Evolutionary conservation across 2,888 invertebrate species (phyloP).

Genomic region (Stictocephala bisonia): DNA sequence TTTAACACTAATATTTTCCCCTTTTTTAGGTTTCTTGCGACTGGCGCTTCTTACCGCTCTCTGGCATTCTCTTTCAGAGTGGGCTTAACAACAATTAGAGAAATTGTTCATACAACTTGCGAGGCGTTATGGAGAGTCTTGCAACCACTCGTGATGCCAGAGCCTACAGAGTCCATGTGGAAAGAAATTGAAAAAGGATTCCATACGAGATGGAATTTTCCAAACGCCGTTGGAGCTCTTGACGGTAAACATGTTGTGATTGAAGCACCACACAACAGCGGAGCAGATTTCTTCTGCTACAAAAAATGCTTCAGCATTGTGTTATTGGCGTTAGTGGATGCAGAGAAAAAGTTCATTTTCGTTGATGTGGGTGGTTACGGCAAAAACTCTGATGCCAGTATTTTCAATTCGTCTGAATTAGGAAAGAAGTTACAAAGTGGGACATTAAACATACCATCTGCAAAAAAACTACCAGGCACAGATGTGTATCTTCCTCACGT

Average conservation of each 20-base stretch:
- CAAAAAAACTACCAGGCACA: constrained; percentile 54
- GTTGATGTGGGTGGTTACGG: constrained; percentile 45
- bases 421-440: constrained; percentile 10
- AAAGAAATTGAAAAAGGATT: constrained; percentile 36
- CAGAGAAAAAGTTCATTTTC: constrained; percentile 47
- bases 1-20: not conserved
- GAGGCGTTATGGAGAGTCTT: constrained; percentile 33
- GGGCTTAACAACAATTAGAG: constrained; percentile 33
- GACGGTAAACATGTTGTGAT: constrained; percentile 44
- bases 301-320: constrained; percentile 45
- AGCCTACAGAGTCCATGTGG: constrained; percentile 35
- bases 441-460: constrained; percentile 53
- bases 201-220: constrained; percentile 36
- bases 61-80: constrained; percentile 41
- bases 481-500: constrained; percentile 30
- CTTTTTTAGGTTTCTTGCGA: constrained; percentile 40
- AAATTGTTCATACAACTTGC: constrained; percentile 42
- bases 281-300: constrained; percentile 42
- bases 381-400: constrained; percentile 37
- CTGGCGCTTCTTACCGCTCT: constrained; percentile 36
- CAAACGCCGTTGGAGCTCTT: constrained; percentile 43
- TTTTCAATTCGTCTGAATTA: constrained; percentile 37
- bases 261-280: constrained; percentile 41
- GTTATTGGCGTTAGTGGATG: constrained; percentile 41
- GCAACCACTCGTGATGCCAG: constrained; percentile 32